A percentile compares a stretch with the other conserved stretches of the same genome.
These are phyloP conservation scores for Papilio protenor DNA, from an alignment of 2,888 invertebrate species.

Conservation along the genomic window DNA sequence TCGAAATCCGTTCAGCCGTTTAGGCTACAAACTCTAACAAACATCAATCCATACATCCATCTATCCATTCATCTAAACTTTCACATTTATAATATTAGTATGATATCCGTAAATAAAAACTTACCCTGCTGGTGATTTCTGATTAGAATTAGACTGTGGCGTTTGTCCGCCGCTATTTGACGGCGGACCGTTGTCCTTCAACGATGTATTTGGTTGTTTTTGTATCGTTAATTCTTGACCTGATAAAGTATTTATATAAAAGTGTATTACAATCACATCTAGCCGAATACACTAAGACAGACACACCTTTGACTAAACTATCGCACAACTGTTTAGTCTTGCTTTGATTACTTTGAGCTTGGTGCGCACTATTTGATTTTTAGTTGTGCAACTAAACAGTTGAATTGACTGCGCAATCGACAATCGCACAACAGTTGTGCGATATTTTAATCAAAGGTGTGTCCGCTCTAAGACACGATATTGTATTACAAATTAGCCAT, in stretches of 20 bases:
- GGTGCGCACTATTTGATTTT: too few relatives aligned
- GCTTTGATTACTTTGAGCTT: too few relatives aligned
- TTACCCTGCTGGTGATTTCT: slow-evolving; percentile 89
- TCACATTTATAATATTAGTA: too few relatives aligned
- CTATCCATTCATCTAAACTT: too few relatives aligned
- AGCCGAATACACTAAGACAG: background rate
- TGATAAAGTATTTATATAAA: slow-evolving; percentile 49
- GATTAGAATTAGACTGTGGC: slow-evolving; percentile 81
- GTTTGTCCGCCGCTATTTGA: slow-evolving; percentile 80
- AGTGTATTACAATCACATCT: background rate
- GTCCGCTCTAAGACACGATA: slow-evolving; percentile 56
- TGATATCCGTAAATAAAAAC: too few relatives aligned
- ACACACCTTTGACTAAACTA: too few relatives aligned
- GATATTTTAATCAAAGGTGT: background rate
- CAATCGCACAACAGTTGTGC: background rate
- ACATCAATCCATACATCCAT: too few relatives aligned
- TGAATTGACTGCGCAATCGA: background rate
- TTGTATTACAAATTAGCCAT: slow-evolving; percentile 80
- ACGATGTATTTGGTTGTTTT: slow-evolving; percentile 96
- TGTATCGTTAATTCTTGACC: slow-evolving; percentile 97
- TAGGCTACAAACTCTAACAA: too few relatives aligned
- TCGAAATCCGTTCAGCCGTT: too few relatives aligned
- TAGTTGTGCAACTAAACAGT: too few relatives aligned
- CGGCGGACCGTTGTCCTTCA: slow-evolving; percentile 88
- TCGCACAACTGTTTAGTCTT: too few relatives aligned